phyloP scores from a whole-genome alignment of 2,113 vertebrate species.

The Motacilla tschutschensis region DNA sequence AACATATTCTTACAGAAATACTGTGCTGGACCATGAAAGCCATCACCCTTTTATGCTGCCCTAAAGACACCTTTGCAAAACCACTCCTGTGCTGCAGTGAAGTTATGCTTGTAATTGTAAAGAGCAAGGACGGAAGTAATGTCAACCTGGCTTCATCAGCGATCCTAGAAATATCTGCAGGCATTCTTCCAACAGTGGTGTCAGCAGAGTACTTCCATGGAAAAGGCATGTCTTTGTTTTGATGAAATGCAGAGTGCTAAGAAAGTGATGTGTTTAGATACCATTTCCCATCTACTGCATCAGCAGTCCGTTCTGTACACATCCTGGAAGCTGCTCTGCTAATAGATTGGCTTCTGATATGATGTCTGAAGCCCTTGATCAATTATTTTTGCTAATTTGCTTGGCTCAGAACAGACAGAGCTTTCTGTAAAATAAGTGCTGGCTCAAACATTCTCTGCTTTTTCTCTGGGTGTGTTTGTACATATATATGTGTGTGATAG shows the following conservation, averaged over 20 bases:
- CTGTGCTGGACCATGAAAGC: neutral
- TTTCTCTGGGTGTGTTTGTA: neutral
- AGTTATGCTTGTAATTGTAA: neutral
- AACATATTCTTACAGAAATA: neutral
- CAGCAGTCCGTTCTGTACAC: neutral
- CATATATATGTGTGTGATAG: neutral
- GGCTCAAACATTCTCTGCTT: conserved; percentile 10
- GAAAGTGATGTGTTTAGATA: neutral
- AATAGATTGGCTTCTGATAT: neutral
- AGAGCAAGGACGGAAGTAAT: neutral
- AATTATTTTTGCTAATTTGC: conserved; percentile 11
- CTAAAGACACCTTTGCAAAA: neutral
- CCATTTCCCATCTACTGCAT: neutral
- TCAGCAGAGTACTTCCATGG: neutral
- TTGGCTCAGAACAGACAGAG: neutral
- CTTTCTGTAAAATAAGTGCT: conserved; percentile 16
- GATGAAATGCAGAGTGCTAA: neutral
- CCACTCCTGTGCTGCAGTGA: rapidly evolving
- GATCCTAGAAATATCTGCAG: neutral
- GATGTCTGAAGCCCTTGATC: neutral
- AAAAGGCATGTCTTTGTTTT: neutral
- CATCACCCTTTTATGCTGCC: neutral
- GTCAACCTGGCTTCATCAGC: neutral
- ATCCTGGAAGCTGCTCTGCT: neutral
- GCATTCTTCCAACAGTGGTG: neutral